These are phyloP conservation scores for Drosophila orena DNA, from an alignment of 1,140 invertebrate species.

Conservation along the genomic window DNA sequence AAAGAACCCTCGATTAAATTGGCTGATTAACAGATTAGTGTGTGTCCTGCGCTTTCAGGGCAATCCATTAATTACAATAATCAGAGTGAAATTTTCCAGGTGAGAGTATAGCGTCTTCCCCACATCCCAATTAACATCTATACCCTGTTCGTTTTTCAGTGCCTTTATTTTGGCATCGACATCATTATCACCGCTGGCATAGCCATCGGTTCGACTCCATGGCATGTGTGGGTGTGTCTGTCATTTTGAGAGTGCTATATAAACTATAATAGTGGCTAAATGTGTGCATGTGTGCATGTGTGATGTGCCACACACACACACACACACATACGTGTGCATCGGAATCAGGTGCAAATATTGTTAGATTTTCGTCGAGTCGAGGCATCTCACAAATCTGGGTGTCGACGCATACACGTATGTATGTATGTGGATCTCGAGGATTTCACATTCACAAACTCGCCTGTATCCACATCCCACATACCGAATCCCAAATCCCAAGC, in stretches of 20 bases:
- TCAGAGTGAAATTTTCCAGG: slow-evolving; percentile 11
- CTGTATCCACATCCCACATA: slow-evolving; percentile 1
- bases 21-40: too few relatives aligned
- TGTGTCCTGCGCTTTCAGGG: background rate
- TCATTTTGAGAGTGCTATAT: slow-evolving; percentile 19
- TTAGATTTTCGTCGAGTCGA: slow-evolving; percentile 60
- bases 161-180: slow-evolving; percentile 48
- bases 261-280: slow-evolving; percentile 38
- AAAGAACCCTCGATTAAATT: too few relatives aligned
- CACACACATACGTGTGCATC: slow-evolving; percentile 23
- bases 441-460: slow-evolving; percentile 1
- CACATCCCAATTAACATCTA: slow-evolving; percentile 36
- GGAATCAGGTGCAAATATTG: slow-evolving; percentile 80
- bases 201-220: slow-evolving; percentile 32
- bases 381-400: slow-evolving; percentile 39
- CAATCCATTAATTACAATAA: background rate
- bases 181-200: slow-evolving; percentile 43
- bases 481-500: slow-evolving; percentile 16
- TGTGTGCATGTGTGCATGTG: slow-evolving; percentile 28
- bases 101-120: slow-evolving; percentile 23
- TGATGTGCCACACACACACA: slow-evolving; percentile 14
- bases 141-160: slow-evolving; percentile 24
- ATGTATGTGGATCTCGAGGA: slow-evolving; percentile 17
- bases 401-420: slow-evolving; percentile 5
- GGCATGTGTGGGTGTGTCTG: slow-evolving; percentile 18